Evolutionary conservation across 2,797 vertebrate species (phyloP).

Genomic region (Argentina silus): DNA sequence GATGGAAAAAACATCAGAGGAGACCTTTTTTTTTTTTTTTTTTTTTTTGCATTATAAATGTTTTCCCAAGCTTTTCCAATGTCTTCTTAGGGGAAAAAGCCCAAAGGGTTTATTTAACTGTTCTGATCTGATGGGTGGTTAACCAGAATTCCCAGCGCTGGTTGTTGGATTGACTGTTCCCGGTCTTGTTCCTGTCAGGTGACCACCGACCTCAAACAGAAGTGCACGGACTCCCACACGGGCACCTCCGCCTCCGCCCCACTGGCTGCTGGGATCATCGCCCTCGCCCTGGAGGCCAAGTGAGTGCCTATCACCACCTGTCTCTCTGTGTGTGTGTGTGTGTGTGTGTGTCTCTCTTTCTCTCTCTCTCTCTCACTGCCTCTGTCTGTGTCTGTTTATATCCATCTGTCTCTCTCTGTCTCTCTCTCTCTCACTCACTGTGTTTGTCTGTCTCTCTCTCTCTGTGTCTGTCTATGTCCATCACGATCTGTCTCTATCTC

Average conservation of each 20-base stretch:
- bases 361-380: too few species aligned
- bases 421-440: too few species aligned
- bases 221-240: constrained; percentile 96
- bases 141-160: too few species aligned
- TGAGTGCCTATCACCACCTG: constrained; percentile 57
- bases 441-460: neutral
- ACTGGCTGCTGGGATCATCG: constrained; percentile 96
- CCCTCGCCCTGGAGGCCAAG: constrained; percentile 89
- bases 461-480: neutral
- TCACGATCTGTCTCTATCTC: neutral
- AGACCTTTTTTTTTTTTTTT: too few species aligned
- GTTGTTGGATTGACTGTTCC: neutral
- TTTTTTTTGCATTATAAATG: too few species aligned
- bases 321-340: neutral
- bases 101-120: too few species aligned
- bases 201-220: constrained; percentile 95
- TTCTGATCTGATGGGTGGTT: too few species aligned
- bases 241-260: constrained; percentile 96
- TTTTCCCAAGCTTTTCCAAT: too few species aligned
- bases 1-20: too few species aligned
- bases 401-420: too few species aligned
- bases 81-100: too few species aligned
- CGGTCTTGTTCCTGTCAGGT: constrained; percentile 75
- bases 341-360: neutral
- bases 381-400: too few species aligned